Percentiles rank a stretch among this genome's conserved stretches.
Conservation (phyloP, 2,113 vertebrate genomes). For the Macquaria ambigua region DNA sequence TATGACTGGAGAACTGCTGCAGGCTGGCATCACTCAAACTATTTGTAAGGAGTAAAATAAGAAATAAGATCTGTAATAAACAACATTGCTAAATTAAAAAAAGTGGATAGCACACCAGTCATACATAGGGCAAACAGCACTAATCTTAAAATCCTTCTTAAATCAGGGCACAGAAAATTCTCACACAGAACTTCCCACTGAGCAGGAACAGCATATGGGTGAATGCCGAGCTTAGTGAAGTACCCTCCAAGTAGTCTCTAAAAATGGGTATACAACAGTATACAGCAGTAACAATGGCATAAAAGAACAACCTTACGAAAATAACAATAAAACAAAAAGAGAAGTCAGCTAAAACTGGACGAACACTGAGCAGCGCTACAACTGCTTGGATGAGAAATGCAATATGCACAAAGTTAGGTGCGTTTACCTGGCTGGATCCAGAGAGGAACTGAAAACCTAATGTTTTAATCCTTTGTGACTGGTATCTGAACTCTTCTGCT, state of each 20-base stretch:
- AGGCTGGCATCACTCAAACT: background rate
- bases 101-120: constrained; percentile 19
- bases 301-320: constrained; percentile 19
- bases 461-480: constrained; percentile 19
- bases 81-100: background rate
- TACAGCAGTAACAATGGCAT: constrained; percentile 75
- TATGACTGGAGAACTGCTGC: constrained; percentile 28
- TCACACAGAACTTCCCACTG: constrained; percentile 66
- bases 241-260: constrained; percentile 58
- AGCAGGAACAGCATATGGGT: constrained; percentile 37
- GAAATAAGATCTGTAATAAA: background rate
- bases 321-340: constrained; percentile 7
- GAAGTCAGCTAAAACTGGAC: constrained; percentile 73
- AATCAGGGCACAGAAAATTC: constrained; percentile 57
- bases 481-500: background rate
- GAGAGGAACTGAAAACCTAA: constrained; percentile 14
- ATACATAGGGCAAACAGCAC: constrained; percentile 6
- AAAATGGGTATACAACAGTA: constrained; percentile 86
- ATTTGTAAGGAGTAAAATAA: background rate
- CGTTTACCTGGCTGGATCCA: constrained; percentile 41
- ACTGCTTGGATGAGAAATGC: constrained; percentile 80
- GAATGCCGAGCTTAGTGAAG: constrained; percentile 48
- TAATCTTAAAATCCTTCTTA: background rate
- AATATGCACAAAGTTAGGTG: constrained; percentile 84
- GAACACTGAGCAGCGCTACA: constrained; percentile 77